Evolutionary conservation across 2,113 vertebrate species (phyloP), one percentile per base, ranked within the genome.

Genomic region (Megaptera novaeangliae): DNA sequence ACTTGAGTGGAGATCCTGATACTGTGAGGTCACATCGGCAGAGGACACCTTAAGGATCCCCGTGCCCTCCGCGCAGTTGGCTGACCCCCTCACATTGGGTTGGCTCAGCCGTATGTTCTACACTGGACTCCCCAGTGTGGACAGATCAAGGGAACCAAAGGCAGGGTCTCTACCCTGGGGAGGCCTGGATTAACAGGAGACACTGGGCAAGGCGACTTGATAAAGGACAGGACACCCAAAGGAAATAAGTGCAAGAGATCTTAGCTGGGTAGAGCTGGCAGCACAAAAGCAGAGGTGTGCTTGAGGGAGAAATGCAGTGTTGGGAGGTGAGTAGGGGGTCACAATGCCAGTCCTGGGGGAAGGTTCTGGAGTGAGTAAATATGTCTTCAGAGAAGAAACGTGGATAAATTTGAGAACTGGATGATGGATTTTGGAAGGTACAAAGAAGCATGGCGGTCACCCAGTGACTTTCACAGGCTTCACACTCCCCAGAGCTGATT

Each of bases 161-260:
- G 11, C 72, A 5, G 1, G 25, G 15, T 15, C 31, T 23, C 25
- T 21, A 6, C 7, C 13, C 12, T 3, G 57, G 20, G 6, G 52
- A 46, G 34, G 68, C 10, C 44, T 57, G 49, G 39, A 46, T 44
- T 9, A 31, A 64, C 5, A 63, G 46, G 44, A 64, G 84, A 82
- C 1, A 14, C 12, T 4, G 15, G 21, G 66, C 18, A 34, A 41
- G 59, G 23, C 0, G 34, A 75, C 41, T 2, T 23, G 36, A 18
- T 36, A 59, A 52, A 15, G 21, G 39, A 85, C 0, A 44, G 61
- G 52, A 39, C 3, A 1, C 34, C 41, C 25, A 82, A 8, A 83
- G 63, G 74, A 66, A 13, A 4, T 1, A 25, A 3, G 6, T 2
- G 27, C 11, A 5, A 0, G 1, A 11, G 18, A 39, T 7, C 3